Conservation (phyloP, 2,113 vertebrate genomes). For the Cepphus grylle region DNA sequence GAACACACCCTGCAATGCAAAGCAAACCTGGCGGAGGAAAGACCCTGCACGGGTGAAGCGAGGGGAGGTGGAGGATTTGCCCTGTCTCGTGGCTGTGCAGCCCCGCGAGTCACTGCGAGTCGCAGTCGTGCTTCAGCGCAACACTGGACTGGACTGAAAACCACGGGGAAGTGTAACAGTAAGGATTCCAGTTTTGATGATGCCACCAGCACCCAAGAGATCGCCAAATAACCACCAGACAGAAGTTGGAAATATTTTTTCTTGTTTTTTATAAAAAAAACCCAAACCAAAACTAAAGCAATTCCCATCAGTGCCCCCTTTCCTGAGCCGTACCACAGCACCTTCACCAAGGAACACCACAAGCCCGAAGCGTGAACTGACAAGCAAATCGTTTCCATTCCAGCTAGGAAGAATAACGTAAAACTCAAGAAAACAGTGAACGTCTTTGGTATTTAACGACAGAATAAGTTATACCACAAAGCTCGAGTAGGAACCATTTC, state of each 20-base stretch:
- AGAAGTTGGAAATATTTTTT: not conserved
- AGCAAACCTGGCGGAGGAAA: not conserved
- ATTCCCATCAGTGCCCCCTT: not conserved
- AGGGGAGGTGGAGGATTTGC: fast-evolving
- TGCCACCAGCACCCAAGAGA: not conserved
- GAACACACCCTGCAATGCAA: not conserved
- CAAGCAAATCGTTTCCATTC: not conserved
- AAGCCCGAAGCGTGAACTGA: not conserved
- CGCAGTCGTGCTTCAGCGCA: fast-evolving
- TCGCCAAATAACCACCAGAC: not conserved
- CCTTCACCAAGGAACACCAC: not conserved
- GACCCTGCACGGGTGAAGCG: not conserved
- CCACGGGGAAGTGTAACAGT: not conserved
- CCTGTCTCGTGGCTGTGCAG: not conserved
- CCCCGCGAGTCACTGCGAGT: not conserved
- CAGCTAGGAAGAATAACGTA: not conserved
- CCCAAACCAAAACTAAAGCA: not conserved
- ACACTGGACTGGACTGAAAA: not conserved
- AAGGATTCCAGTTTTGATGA: not conserved
- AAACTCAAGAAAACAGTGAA: slow-evolving; percentile 13
- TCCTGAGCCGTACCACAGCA: not conserved
- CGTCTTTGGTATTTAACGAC: slow-evolving; percentile 74
- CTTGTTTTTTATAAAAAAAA: not conserved
- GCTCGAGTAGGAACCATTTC: slow-evolving; percentile 35
- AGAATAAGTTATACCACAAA: slow-evolving; percentile 36